Base-by-base conservation (phyloP, 2,113 vertebrate species). In the Ptychochromis oligacanthus region DNA sequence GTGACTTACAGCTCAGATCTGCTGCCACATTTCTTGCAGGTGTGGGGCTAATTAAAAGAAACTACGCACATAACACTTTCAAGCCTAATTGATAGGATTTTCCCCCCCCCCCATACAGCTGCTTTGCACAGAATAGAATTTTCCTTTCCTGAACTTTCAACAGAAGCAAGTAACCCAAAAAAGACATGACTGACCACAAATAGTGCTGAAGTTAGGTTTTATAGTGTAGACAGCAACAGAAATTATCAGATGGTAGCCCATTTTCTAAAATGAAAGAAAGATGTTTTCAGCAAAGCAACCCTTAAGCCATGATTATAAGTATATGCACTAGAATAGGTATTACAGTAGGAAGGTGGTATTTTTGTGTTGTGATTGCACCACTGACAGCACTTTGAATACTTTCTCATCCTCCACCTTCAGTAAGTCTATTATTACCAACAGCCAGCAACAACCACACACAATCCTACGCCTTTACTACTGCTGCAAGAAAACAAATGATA, bases 371-470 rank as follows among this genome's bases (percentile, higher is more conserved):
- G 76, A 82, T 54, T 54, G 56, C 15, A 76, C 67, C 46, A 26
- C 31, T 12, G 58, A 77, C 61, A 36, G 59, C n/a, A 54, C 22
- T 72, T 6, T 31, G 64, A 55, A 60, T 80, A 82, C 65, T 80
- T 80, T 81, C 78, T 82, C 28, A 67, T 85, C 79, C 74, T 86
- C 54, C 77, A 70, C 64, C 46, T 64, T 56, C 40, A 79, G 40
- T 18, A 43, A 62, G 80, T 83, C 82, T 87, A 84, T 91, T 85
- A 87, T 89, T 82, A 85, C 57, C 64, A 81, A 65, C 18, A 82
- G 76, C 55, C 31, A 67, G 34, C 56, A 87, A 77, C 74, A 85
- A 77, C 75, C 78, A 57, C 58, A 31, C 18, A 18, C 26, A 59
- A 77, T 74, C 65, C 57, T 40, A 82, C 10, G 2, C 74, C 54